Evolutionary conservation across 2,888 invertebrate species (phyloP).

Genomic region (Geophilus truncorum): DNA sequence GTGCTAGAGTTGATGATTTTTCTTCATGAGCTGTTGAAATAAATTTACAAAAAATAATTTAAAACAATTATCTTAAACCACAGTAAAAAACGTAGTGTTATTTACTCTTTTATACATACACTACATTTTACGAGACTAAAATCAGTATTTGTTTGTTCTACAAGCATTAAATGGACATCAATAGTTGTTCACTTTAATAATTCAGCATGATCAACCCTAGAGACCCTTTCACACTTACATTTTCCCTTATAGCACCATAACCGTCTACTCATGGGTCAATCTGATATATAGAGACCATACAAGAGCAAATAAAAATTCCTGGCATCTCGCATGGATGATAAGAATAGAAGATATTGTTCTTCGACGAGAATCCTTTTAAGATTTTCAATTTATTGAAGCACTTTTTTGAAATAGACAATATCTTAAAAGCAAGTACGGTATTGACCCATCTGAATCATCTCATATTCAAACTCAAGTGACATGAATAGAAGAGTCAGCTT

Average conservation of each 20-base stretch:
- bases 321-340: neutral
- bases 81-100: too few species aligned
- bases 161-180: neutral
- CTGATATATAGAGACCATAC: neutral
- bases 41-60: too few species aligned
- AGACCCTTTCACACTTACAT: neutral
- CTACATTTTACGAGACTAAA: neutral
- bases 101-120: neutral
- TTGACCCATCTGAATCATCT: too few species aligned
- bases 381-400: neutral
- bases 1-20: neutral
- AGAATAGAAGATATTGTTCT: neutral
- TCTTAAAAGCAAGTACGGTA: neutral
- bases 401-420: neutral
- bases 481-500: too few species aligned
- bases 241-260: neutral
- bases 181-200: neutral
- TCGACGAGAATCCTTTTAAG: neutral
- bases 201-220: neutral
- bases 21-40: neutral
- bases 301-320: neutral
- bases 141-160: neutral
- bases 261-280: neutral
- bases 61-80: too few species aligned
- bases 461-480: too few species aligned